Evolutionary conservation across 2,113 vertebrate species (phyloP).

Genomic region (Antennarius striatus): DNA sequence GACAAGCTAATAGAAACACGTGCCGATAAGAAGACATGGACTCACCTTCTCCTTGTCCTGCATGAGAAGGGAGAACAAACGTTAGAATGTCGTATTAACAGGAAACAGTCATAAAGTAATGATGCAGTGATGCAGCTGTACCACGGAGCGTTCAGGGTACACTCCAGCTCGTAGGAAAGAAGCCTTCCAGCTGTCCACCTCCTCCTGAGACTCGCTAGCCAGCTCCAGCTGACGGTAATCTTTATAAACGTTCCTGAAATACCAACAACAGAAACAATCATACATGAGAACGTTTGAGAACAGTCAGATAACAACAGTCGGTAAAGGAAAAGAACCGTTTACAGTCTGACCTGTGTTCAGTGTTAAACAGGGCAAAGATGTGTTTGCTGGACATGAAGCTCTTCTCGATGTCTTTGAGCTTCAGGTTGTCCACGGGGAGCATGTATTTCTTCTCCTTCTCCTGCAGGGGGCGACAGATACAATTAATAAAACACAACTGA

Average conservation of each 20-base stretch:
- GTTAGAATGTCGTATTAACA: background rate
- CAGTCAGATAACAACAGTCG: no score
- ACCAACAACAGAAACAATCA: background rate
- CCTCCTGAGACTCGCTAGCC: constrained; percentile 95
- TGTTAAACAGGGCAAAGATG: constrained; percentile 95
- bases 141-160: constrained; percentile 92
- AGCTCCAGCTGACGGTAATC: constrained; percentile 95
- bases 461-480: constrained; percentile 40
- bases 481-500: no score
- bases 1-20: constrained; percentile 46
- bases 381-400: constrained; percentile 98
- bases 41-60: constrained; percentile 46
- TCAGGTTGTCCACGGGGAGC: constrained; percentile 94
- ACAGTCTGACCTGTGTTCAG: constrained; percentile 85
- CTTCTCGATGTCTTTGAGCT: constrained; percentile 94
- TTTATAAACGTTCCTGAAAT: constrained; percentile 92
- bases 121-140: constrained; percentile 50
- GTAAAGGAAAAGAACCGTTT: no score
- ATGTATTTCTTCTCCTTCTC: constrained; percentile 88
- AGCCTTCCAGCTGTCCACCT: constrained; percentile 97
- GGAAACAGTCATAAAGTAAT: background rate
- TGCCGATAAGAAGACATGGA: background rate
- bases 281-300: no score
- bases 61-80: background rate
- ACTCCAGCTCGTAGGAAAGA: constrained; percentile 95